Evolutionary conservation across 2,888 invertebrate genomes (phyloP), one percentile per base, ranked within the genome.

Genomic region (Lepas anatifera): DNA sequence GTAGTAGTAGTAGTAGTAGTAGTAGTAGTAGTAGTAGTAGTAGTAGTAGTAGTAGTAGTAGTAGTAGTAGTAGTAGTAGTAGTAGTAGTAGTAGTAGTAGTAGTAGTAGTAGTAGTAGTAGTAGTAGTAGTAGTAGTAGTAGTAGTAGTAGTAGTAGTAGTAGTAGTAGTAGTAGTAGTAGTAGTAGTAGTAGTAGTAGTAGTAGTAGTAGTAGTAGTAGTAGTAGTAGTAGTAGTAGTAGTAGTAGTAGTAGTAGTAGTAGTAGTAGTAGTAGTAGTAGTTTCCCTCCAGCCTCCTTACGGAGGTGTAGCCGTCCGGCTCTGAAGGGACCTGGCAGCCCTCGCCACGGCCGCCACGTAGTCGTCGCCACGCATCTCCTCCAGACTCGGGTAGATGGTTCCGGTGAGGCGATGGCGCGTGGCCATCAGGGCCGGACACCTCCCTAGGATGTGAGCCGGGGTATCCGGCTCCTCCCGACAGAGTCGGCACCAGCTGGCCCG

Each of bases 21-120:
- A 48, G n/a, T 18, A 48, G 48, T n/a, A 48, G 16, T 48, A 48
- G 18, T 18, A 48, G 48, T 16, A n/a, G 48, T n/a, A 48, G 48
- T 48, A 48, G 48, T 18, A 16, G 18, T 18, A 18, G 48, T 48
- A n/a, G 48, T 18, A 48, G n/a, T 18, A 48, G 48, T n/a, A 48
- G 16, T n/a, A 48, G n/a, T n/a, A 48, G n/a, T n/a, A 48, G n/a
- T n/a, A 48, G 48, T 48, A 48, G 48, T 48, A 48, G 48, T 48
- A 48, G 48, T 48, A 48, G 48, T 48, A 48, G 48, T 48, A 48
- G 48, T 48, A 48, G 48, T 48, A 48, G 48, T 48, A 48, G 48
- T 48, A 48, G 48, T 48, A 48, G 18, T 48, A 48, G 48, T n/a
- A 48, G 48, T 48, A 48, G 48, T 48, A 48, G 48, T 48, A 48